Evolutionary conservation across 2,113 vertebrate species (phyloP).

Genomic region (Lanius ludovicianus): DNA sequence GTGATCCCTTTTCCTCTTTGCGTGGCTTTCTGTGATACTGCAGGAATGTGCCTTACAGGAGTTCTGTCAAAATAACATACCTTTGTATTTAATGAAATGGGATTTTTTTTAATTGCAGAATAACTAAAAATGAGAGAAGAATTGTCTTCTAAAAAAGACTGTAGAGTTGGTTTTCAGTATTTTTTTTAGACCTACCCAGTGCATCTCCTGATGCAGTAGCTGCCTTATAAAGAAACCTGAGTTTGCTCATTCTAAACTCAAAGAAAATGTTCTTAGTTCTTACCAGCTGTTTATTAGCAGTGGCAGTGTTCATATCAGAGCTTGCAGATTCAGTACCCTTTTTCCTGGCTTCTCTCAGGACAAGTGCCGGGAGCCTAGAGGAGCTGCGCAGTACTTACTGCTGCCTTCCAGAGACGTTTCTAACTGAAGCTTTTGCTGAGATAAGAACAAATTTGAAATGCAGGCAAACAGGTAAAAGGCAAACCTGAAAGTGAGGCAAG

Average conservation of each 20-base stretch:
- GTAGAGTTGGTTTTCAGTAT: neutral
- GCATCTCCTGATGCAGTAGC: slow-evolving; percentile 21
- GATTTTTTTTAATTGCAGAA: neutral
- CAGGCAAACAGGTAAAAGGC: neutral
- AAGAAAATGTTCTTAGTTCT: neutral
- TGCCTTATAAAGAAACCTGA: slow-evolving; percentile 38
- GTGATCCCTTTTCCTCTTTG: slow-evolving; percentile 12
- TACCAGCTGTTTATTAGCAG: neutral
- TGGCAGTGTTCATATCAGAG: neutral
- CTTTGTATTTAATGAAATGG: slow-evolving; percentile 33
- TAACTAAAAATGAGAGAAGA: neutral
- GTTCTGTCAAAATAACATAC: slow-evolving; percentile 62
- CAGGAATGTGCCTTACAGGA: slow-evolving; percentile 42
- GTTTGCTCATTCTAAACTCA: neutral
- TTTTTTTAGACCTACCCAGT: slow-evolving; percentile 23
- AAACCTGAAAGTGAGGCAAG: neutral
- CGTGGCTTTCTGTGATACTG: neutral
- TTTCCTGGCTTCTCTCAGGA: neutral
- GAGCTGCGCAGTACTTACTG: neutral
- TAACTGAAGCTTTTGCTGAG: neutral
- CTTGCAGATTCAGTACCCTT: neutral
- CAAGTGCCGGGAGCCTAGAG: neutral
- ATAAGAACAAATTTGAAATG: neutral
- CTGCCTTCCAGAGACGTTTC: neutral
- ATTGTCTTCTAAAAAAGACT: slow-evolving; percentile 44